A percentile compares a stretch with the other conserved stretches of the same genome.
These are phyloP conservation scores for Bellardia bayeri DNA, from an alignment of 2,888 invertebrate species.

Conservation along the genomic window DNA sequence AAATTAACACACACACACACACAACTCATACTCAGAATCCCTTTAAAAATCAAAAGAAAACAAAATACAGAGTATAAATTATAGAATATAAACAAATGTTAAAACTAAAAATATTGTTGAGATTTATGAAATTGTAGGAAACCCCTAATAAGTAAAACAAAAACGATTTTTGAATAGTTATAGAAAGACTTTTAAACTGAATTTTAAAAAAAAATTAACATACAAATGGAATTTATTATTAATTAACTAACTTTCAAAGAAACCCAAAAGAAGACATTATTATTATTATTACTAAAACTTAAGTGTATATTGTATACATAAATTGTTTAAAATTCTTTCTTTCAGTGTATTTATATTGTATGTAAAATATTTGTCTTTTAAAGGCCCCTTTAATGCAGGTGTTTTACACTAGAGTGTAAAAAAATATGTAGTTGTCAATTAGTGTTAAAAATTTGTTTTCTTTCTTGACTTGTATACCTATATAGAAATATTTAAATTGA, in stretches of 20 bases:
- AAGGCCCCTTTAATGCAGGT: constrained; percentile 31
- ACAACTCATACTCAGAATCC: neutral
- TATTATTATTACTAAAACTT: constrained; percentile 9
- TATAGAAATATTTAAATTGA: neutral
- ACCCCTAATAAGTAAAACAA: constrained; percentile 8
- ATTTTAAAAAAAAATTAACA: constrained; percentile 28
- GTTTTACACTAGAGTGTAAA: constrained; percentile 44
- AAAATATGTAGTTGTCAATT: constrained; percentile 54
- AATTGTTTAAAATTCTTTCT: constrained; percentile 2
- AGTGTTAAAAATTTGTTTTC: constrained; percentile 27
- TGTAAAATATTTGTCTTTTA: constrained; percentile 7
- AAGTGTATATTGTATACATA: neutral
- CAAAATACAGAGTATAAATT: neutral
- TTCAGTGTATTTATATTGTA: constrained; percentile 38
- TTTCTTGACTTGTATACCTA: neutral
- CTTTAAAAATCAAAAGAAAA: constrained; percentile 41
- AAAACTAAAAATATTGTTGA: constrained; percentile 67
- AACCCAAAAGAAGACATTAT: constrained; percentile 22
- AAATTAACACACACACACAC: neutral
- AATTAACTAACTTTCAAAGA: constrained; percentile 17
- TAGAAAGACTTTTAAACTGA: constrained; percentile 63
- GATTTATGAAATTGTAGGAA: constrained; percentile 61
- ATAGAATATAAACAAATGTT: constrained; percentile 60
- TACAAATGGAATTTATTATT: constrained; percentile 59
- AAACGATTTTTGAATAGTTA: constrained; percentile 68